phyloP scores from a whole-genome alignment of 2,888 invertebrate species.

The Endotricha flammealis region DNA sequence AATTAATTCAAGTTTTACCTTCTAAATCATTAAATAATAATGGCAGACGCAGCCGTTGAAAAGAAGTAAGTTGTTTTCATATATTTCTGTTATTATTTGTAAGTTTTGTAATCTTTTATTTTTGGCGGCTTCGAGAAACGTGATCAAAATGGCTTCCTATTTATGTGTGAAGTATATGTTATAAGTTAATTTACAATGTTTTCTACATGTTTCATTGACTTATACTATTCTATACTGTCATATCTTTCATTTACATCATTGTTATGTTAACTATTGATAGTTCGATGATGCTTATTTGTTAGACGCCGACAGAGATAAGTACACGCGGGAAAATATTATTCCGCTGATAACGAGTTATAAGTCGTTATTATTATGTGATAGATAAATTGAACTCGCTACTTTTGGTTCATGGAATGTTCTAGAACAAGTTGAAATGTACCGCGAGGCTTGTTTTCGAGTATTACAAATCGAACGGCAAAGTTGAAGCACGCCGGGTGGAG shows the following conservation, averaged over 20 bases:
- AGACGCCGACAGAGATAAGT: constrained; percentile 42
- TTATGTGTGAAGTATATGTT: constrained; percentile 42
- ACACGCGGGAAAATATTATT: constrained; percentile 63
- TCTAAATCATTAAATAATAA: constrained; percentile 54
- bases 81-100: constrained; percentile 26
- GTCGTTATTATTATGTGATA: constrained; percentile 7
- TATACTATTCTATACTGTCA: constrained; percentile 3
- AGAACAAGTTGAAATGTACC: constrained; percentile 17
- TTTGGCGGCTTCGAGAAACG: constrained; percentile 70
- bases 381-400: neutral
- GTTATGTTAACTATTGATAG: constrained; percentile 32
- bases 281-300: constrained; percentile 38
- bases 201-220: constrained; percentile 12
- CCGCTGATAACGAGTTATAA: constrained; percentile 24
- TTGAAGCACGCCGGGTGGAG: constrained; percentile 58
- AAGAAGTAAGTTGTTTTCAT: constrained; percentile 79
- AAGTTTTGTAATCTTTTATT: constrained; percentile 34
- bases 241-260: constrained; percentile 14
- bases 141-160: constrained; percentile 80
- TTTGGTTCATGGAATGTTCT: constrained; percentile 5
- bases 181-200: constrained; percentile 26
- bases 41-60: constrained; percentile 84
- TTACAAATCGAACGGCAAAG: constrained; percentile 26
- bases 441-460: constrained; percentile 26
- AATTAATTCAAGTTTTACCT: constrained; percentile 41